phyloP scores from a whole-genome alignment of 2,113 vertebrate species.

The Piliocolobus tephrosceles region DNA sequence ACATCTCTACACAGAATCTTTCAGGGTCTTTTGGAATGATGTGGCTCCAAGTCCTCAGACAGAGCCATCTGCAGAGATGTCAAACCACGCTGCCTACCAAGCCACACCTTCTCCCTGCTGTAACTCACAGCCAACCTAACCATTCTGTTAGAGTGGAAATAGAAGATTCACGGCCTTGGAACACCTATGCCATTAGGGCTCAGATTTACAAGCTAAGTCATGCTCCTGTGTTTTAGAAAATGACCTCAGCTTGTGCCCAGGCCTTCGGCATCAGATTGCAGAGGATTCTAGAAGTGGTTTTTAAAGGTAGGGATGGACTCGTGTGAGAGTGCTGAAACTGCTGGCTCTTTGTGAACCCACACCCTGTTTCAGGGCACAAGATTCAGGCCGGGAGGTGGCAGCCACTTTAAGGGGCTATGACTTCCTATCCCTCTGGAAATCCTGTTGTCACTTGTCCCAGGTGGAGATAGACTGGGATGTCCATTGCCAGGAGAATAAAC shows the following conservation, averaged over 20 bases:
- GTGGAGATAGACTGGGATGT: background rate
- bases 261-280: conserved; percentile 57
- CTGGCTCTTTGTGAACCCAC: background rate
- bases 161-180: background rate
- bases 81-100: background rate
- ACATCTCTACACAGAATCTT: background rate
- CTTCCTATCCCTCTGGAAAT: background rate
- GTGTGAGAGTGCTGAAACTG: background rate
- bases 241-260: conserved; percentile 78
- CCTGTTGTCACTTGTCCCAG: background rate
- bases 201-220: conserved; percentile 65
- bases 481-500: background rate
- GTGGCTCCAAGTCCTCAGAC: background rate
- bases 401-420: too few species aligned
- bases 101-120: background rate
- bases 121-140: background rate
- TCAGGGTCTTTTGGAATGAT: background rate
- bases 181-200: conserved; percentile 41
- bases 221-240: conserved; percentile 71
- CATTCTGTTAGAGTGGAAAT: background rate
- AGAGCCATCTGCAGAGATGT: background rate
- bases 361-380: background rate
- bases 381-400: background rate
- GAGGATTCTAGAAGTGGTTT: conserved; percentile 62
- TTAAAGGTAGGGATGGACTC: background rate